Conservation (phyloP, 2,113 vertebrate genomes). For the Pomatorhinus ruficollis region DNA sequence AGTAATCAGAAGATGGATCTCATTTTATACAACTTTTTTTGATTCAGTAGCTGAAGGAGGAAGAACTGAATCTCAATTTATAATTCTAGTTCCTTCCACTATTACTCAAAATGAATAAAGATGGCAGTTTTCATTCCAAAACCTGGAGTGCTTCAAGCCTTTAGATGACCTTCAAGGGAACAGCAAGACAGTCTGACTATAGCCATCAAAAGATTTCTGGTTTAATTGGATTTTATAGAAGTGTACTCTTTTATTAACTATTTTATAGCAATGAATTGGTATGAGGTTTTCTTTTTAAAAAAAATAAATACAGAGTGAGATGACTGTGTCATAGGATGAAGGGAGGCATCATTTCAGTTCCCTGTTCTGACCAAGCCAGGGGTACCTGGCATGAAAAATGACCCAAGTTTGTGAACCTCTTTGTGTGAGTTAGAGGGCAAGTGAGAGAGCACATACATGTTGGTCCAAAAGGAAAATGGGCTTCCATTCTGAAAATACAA, state of each 20-base stretch:
- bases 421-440: not conserved
- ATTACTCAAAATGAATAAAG: conserved; percentile 12
- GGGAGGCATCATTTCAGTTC: not conserved
- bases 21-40: not conserved
- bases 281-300: not conserved
- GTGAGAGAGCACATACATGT: not conserved
- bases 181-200: not conserved
- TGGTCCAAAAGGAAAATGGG: not conserved
- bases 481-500: not conserved
- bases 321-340: not conserved
- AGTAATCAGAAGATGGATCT: conserved; percentile 30
- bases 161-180: conserved; percentile 12
- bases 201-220: not conserved
- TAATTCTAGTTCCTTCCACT: not conserved
- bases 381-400: not conserved
- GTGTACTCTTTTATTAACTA: not conserved
- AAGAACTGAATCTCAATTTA: not conserved
- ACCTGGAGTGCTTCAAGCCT: not conserved
- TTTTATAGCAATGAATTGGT: not conserved
- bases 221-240: not conserved
- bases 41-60: not conserved
- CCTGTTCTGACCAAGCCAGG: not conserved
- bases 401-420: not conserved
- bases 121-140: not conserved
- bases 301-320: not conserved